phyloP scores from a whole-genome alignment of 2,888 invertebrate genomes.

The Scaptomyza cyrtandrae region DNA sequence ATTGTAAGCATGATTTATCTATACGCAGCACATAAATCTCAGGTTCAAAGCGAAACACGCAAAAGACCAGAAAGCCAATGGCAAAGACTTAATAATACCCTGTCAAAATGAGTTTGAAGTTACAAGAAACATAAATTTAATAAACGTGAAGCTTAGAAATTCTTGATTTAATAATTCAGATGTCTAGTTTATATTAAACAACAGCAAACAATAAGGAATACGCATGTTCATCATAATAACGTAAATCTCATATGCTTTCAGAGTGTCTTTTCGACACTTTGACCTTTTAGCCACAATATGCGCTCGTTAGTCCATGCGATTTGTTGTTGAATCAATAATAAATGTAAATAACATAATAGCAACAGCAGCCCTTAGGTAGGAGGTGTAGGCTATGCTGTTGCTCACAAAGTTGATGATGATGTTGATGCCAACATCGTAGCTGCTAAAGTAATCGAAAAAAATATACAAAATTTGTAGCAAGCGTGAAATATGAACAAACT shows the following conservation, averaged over 20 bases:
- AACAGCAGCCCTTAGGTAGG: conserved; percentile 3
- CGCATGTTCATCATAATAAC: conserved; percentile 45
- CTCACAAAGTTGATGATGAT: conserved; percentile 22
- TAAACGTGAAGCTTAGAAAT: too few relatives aligned
- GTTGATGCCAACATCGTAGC: conserved; percentile 27
- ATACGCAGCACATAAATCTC: conserved; percentile 64
- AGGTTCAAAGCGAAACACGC: conserved; percentile 18
- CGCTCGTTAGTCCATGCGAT: conserved; percentile 76
- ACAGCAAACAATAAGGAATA: not conserved
- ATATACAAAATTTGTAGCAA: conserved; percentile 38
- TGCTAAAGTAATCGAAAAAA: conserved; percentile 48
- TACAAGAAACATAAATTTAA: not conserved
- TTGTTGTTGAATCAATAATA: conserved; percentile 73
- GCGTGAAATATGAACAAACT: conserved; percentile 66
- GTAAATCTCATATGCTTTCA: conserved; percentile 17
- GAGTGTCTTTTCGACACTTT: conserved; percentile 39
- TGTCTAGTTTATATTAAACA: not conserved
- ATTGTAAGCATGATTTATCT: conserved; percentile 74
- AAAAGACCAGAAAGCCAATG: not conserved
- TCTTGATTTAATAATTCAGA: too few relatives aligned
- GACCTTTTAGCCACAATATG: conserved; percentile 73
- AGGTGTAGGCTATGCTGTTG: conserved; percentile 11
- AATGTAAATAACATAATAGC: conserved; percentile 74
- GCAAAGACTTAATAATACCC: conserved; percentile 25
- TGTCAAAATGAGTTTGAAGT: not conserved